Conservation (phyloP, 1,140 invertebrate species). For the Aphelenchoides besseyi region DNA sequence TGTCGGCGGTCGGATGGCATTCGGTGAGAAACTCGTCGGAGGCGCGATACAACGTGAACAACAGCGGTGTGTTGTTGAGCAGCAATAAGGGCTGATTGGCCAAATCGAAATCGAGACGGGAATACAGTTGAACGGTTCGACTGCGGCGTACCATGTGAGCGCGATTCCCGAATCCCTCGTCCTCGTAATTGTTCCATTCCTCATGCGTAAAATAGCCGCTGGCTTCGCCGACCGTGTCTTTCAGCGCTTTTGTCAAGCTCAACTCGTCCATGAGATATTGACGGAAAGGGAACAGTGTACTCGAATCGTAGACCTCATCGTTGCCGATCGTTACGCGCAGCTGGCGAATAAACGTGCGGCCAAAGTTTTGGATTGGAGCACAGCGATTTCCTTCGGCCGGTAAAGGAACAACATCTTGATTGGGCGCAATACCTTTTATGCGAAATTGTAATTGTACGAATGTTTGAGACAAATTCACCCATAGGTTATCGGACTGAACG, state of each 20-base stretch:
- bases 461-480: slow-evolving; percentile 22
- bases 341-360: slow-evolving; percentile 37
- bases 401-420: neutral
- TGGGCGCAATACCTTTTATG: neutral
- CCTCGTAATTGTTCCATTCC: slow-evolving; percentile 1
- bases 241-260: slow-evolving; percentile 1
- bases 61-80: slow-evolving; percentile 29
- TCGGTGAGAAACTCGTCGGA: slow-evolving; percentile 25
- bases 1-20: neutral
- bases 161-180: slow-evolving; percentile 24
- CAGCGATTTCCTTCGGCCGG: neutral
- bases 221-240: slow-evolving; percentile 19
- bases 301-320: slow-evolving; percentile 27
- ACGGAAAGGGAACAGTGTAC: slow-evolving; percentile 25
- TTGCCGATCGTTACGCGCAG: slow-evolving; percentile 28
- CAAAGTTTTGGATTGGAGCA: slow-evolving; percentile 31
- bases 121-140: slow-evolving; percentile 22
- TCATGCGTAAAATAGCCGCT: slow-evolving; percentile 25
- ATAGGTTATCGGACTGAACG: slow-evolving; percentile 28
- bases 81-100: slow-evolving; percentile 31
- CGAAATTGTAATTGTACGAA: slow-evolving; percentile 31
- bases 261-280: slow-evolving; percentile 32
- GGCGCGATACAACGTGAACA: slow-evolving; percentile 26
- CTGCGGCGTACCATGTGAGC: slow-evolving; percentile 4
- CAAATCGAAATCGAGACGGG: slow-evolving; percentile 38